These are phyloP conservation scores for Latrodectus hesperus DNA, from an alignment of 2,888 invertebrate genomes.

Conservation along the genomic window DNA sequence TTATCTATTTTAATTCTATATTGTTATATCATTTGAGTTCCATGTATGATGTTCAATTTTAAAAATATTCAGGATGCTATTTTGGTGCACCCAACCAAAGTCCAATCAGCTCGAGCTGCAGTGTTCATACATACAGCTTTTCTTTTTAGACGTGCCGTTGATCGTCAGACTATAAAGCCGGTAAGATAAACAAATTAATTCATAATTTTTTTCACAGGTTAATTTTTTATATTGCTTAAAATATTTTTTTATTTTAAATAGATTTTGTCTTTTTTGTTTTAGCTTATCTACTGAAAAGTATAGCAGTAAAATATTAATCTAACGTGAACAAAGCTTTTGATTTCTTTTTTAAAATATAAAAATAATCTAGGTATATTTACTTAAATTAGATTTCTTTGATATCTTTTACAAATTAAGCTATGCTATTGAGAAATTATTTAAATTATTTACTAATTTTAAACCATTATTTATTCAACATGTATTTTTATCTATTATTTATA, in stretches of 20 bases:
- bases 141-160: constrained; percentile 89
- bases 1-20: too few relatives aligned
- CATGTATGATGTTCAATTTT: too few relatives aligned
- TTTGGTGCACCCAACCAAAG: constrained; percentile 83
- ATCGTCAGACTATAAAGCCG: constrained; percentile 95
- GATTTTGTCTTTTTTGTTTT: background rate
- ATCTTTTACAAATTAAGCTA: too few relatives aligned
- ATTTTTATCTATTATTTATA: too few relatives aligned
- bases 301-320: background rate
- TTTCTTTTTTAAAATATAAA: too few relatives aligned
- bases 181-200: constrained; percentile 32
- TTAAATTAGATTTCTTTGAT: too few relatives aligned
- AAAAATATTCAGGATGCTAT: constrained; percentile 81
- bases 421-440: too few relatives aligned
- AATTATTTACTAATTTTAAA: too few relatives aligned
- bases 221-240: background rate
- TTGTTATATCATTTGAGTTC: too few relatives aligned
- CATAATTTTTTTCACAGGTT: background rate
- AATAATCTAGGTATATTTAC: too few relatives aligned
- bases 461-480: too few relatives aligned
- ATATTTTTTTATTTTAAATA: background rate
- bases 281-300: background rate
- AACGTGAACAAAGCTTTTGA: too few relatives aligned
- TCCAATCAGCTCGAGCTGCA: constrained; percentile 93
- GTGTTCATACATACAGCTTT: constrained; percentile 89